A percentile compares a stretch with the other conserved stretches of the same genome.
These are phyloP conservation scores for Seriola rivoliana DNA, from an alignment of 2,113 vertebrate genomes.

Conservation along the genomic window DNA sequence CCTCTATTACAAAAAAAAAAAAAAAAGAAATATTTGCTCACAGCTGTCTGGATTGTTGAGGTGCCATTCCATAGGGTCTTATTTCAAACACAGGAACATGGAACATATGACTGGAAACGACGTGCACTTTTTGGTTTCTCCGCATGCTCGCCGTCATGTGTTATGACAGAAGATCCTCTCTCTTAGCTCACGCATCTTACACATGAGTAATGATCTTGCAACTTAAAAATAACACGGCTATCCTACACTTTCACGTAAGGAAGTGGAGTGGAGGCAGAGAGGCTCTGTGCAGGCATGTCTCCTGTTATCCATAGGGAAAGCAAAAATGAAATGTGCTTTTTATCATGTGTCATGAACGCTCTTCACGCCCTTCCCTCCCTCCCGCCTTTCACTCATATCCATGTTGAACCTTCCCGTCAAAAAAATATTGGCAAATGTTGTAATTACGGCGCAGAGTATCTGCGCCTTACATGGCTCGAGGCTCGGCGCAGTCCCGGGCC, in stretches of 20 bases:
- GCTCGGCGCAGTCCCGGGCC: slow-evolving; percentile 62
- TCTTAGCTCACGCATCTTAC: slow-evolving; percentile 47
- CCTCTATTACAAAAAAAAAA: background rate
- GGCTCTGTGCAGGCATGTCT: slow-evolving; percentile 27
- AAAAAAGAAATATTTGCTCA: slow-evolving; percentile 25
- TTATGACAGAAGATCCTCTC: slow-evolving; percentile 58
- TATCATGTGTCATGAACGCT: slow-evolving; percentile 75
- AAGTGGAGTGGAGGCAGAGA: background rate
- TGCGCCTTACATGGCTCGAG: slow-evolving; percentile 61
- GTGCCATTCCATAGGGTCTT: slow-evolving; percentile 4
- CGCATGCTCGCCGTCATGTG: slow-evolving; percentile 29
- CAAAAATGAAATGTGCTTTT: slow-evolving; percentile 75
- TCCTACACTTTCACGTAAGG: slow-evolving; percentile 13
- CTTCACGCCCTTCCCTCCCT: slow-evolving; percentile 22
- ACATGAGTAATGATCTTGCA: slow-evolving; percentile 69
- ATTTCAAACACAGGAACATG: slow-evolving; percentile 12
- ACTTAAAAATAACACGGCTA: slow-evolving; percentile 68
- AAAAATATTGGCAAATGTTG: slow-evolving; percentile 77
- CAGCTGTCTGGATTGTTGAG: slow-evolving; percentile 30
- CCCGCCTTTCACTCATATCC: slow-evolving; percentile 49
- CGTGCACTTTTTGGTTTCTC: slow-evolving; percentile 1
- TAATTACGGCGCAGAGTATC: slow-evolving; percentile 72
- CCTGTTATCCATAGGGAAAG: slow-evolving; percentile 61
- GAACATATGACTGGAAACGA: slow-evolving; percentile 27
- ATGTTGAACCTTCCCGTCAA: slow-evolving; percentile 66